phyloP scores from a whole-genome alignment of 2,888 invertebrate genomes.

The Cerceris ruficornis region DNA sequence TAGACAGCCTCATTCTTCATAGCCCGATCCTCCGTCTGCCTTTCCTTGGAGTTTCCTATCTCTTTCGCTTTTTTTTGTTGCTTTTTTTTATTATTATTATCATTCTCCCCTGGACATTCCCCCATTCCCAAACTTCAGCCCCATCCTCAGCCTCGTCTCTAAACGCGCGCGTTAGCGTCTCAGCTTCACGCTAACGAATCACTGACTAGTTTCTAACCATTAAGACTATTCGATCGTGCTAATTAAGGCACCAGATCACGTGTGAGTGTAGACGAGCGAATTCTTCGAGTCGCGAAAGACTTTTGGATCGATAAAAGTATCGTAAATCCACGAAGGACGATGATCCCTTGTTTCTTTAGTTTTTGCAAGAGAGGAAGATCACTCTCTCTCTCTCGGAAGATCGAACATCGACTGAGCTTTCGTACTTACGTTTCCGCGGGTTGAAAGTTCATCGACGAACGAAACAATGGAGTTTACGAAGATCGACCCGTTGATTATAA shows the following conservation, averaged over 20 bases:
- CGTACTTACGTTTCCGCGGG: not conserved
- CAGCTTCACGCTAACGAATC: constrained; percentile 62
- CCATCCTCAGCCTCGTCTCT: constrained; percentile 47
- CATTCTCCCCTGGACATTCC: constrained; percentile 49
- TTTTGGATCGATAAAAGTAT: not conserved
- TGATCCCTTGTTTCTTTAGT: not conserved
- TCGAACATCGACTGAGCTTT: too few species aligned
- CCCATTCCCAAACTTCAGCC: constrained; percentile 36
- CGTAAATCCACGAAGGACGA: not conserved
- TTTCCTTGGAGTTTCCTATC: constrained; percentile 42
- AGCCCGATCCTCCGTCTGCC: constrained; percentile 65
- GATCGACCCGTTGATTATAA: constrained; percentile 23
- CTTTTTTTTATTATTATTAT: not conserved
- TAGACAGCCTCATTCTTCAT: constrained; percentile 78
- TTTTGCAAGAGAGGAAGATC: too few species aligned
- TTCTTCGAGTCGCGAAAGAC: constrained; percentile 14
- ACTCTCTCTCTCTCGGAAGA: too few species aligned
- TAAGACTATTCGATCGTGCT: constrained; percentile 65
- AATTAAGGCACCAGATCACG: constrained; percentile 66
- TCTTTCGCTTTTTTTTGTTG: not conserved
- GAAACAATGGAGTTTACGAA: not conserved
- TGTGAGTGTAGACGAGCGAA: constrained; percentile 53
- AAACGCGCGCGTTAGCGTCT: constrained; percentile 52
- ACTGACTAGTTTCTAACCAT: constrained; percentile 80
- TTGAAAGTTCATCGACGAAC: not conserved